Conservation (phyloP, 2,888 invertebrate genomes). For the Capitulum mitella region DNA sequence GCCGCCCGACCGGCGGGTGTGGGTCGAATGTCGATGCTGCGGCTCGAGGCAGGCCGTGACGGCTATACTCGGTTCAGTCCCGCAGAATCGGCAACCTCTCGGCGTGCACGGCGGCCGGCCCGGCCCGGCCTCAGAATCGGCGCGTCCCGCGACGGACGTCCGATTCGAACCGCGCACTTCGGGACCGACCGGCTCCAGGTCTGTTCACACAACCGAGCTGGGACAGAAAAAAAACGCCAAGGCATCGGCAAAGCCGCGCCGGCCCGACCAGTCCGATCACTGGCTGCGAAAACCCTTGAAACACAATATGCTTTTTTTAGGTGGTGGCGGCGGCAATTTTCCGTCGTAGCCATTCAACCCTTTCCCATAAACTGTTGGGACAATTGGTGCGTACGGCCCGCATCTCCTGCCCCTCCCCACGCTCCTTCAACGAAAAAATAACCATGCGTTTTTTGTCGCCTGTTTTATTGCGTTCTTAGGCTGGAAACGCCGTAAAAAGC, state of each 20-base stretch:
- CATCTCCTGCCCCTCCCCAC: conserved; percentile 3
- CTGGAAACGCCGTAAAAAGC: neutral
- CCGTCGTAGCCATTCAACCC: conserved; percentile 15
- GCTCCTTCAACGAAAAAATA: neutral
- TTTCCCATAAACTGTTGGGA: conserved; percentile 18
- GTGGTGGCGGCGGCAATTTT: neutral
- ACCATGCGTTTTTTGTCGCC: conserved; percentile 3
- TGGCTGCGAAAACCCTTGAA: neutral
- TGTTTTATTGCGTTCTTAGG: neutral
- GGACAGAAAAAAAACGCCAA: neutral
- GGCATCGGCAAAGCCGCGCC: neutral
- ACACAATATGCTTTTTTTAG: conserved; percentile 18
- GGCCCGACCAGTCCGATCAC: too few species aligned
- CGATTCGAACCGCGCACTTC: too few species aligned
- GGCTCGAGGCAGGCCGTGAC: too few species aligned
- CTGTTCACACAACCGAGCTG: neutral
- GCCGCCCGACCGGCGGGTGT: too few species aligned
- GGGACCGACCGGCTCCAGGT: too few species aligned
- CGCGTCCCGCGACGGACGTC: too few species aligned
- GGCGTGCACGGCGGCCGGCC: too few species aligned
- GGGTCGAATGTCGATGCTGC: too few species aligned
- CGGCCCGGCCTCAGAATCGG: too few species aligned
- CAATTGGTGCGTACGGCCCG: conserved; percentile 4
- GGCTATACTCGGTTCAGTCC: too few species aligned
- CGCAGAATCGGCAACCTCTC: too few species aligned